Conservation (phyloP, 2,113 vertebrate genomes). For the Callocephalon fimbriatum region DNA sequence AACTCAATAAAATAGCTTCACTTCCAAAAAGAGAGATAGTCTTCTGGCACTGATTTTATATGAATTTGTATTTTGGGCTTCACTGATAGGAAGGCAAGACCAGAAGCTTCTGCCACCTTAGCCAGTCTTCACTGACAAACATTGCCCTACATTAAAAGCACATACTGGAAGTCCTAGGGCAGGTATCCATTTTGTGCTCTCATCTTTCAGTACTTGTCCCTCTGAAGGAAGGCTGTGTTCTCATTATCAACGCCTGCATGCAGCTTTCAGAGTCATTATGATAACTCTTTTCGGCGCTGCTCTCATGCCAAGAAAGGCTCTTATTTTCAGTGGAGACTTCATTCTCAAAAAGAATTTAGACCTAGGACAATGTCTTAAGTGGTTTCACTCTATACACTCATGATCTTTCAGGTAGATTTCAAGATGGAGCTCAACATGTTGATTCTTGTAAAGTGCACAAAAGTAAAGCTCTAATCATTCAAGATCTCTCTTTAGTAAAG, state of each 20-base stretch:
- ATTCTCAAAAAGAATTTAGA: background rate
- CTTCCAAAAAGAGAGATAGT: background rate
- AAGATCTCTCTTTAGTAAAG: background rate
- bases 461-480: background rate
- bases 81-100: background rate
- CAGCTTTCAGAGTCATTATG: background rate
- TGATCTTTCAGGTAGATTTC: background rate
- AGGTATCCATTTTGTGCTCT: background rate
- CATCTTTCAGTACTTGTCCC: background rate
- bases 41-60: constrained; percentile 7
- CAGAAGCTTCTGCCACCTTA: background rate
- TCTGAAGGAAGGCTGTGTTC: background rate
- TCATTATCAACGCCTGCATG: background rate
- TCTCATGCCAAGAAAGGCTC: background rate
- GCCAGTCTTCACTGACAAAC: background rate
- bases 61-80: background rate
- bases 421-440: background rate
- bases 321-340: background rate
- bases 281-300: background rate
- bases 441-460: background rate
- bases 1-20: constrained; percentile 16
- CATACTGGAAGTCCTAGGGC: background rate
- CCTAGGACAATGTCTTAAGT: background rate
- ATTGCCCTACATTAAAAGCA: background rate
- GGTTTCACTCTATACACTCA: background rate